phyloP scores from a whole-genome alignment of 1,140 invertebrate genomes.

The Daktulosphaira vitifoliae region DNA sequence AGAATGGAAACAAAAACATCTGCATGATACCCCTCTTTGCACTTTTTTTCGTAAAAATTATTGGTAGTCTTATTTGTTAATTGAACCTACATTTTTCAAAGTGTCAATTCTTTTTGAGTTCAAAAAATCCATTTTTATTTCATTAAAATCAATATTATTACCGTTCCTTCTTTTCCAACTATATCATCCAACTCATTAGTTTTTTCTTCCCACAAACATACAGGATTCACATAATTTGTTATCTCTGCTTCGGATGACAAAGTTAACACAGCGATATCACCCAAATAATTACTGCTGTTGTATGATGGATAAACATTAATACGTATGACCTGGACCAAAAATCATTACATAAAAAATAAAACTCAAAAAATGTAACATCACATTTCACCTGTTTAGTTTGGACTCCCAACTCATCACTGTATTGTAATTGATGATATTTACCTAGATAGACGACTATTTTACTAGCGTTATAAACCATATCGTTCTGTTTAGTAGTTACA shows the following conservation, averaged over 20 bases:
- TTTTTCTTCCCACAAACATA: conserved; percentile 40
- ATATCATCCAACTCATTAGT: conserved; percentile 36
- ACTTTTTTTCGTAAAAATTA: too few relatives aligned
- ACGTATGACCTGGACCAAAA: conserved; percentile 37
- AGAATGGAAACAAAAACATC: too few relatives aligned
- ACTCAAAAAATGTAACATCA: background rate
- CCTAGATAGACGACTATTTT: conserved; percentile 39
- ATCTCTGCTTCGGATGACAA: conserved; percentile 37
- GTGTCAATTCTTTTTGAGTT: too few relatives aligned
- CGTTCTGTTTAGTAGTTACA: conserved; percentile 37
- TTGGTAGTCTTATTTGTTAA: too few relatives aligned
- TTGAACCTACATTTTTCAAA: too few relatives aligned
- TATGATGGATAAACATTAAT: conserved; percentile 60
- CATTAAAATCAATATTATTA: too few relatives aligned
- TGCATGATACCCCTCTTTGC: too few relatives aligned
- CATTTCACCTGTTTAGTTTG: conserved; percentile 40
- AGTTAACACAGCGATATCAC: conserved; percentile 45
- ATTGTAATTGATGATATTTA: conserved; percentile 40
- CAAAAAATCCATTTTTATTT: too few relatives aligned
- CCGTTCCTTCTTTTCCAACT: conserved; percentile 40
- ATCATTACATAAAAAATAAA: background rate
- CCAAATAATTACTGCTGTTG: conserved; percentile 62
- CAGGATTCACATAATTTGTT: conserved; percentile 39
- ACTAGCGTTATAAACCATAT: conserved; percentile 34
- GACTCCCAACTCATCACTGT: conserved; percentile 40